These are phyloP conservation scores for Mythimna lalbum DNA, from an alignment of 2,888 invertebrate genomes.

Conservation along the genomic window DNA sequence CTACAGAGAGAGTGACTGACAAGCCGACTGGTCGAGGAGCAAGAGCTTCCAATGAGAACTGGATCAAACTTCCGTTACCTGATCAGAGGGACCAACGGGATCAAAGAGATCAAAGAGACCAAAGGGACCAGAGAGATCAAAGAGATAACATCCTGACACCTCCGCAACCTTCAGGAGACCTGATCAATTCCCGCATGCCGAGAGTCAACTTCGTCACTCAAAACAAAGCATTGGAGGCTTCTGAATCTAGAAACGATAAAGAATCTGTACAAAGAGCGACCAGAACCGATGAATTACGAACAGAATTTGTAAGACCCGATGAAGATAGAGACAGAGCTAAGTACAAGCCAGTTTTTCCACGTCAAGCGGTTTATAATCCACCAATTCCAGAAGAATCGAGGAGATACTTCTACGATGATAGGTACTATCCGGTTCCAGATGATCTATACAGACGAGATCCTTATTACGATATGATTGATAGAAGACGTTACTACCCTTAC, in stretches of 20 bases:
- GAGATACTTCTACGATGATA: constrained; percentile 83
- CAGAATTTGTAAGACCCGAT: constrained; percentile 86
- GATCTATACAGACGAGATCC: constrained; percentile 85
- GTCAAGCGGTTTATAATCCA: constrained; percentile 85
- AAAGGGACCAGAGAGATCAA: constrained; percentile 65
- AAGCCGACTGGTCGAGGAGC: constrained; percentile 91
- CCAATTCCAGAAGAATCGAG: constrained; percentile 83
- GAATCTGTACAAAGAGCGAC: constrained; percentile 85
- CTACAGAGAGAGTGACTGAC: constrained; percentile 86
- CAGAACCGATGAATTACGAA: constrained; percentile 84
- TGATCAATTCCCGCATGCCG: constrained; percentile 91
- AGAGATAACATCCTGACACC: constrained; percentile 87
- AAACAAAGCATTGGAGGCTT: constrained; percentile 88
- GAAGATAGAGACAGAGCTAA: constrained; percentile 77
- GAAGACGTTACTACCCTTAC: constrained; percentile 77
- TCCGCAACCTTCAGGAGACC: constrained; percentile 89
- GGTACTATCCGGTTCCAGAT: constrained; percentile 79
- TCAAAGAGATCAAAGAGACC: constrained; percentile 51
- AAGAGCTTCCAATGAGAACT: constrained; percentile 91
- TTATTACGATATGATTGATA: constrained; percentile 83
- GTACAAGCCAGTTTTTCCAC: constrained; percentile 85
- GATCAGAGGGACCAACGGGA: constrained; percentile 66
- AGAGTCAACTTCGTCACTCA: constrained; percentile 93
- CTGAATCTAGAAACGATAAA: constrained; percentile 88
- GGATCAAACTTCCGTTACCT: constrained; percentile 91